phyloP scores from a whole-genome alignment of 1,140 invertebrate species.

The Frieseomelitta varia region DNA sequence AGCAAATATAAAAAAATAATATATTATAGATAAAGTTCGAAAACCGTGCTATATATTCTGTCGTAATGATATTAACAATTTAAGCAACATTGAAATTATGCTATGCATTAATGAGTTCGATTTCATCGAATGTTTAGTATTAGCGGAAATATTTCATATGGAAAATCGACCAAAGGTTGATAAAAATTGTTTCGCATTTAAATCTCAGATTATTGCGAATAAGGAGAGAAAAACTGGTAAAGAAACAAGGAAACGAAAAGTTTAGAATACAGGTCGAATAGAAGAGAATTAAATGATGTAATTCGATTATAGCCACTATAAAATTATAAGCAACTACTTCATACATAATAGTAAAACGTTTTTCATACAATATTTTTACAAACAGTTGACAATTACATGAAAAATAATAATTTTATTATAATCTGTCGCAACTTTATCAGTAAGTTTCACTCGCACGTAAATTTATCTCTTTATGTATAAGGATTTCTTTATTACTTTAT shows the following conservation, averaged over 20 bases:
- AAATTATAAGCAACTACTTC: not conserved
- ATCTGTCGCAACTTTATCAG: not conserved
- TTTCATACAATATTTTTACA: not conserved
- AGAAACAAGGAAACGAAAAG: not conserved
- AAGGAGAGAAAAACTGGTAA: not conserved
- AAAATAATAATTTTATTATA: not conserved
- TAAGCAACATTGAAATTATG: not conserved
- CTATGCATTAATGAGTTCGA: not conserved
- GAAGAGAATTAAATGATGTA: not conserved
- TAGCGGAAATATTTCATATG: not conserved
- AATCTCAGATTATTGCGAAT: not conserved
- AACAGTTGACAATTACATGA: not conserved
- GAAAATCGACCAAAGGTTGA: not conserved
- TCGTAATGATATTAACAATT: not conserved
- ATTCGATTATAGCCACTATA: not conserved
- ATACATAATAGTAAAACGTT: not conserved
- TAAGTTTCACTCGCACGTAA: not conserved
- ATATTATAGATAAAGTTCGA: not conserved
- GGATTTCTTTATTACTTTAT: not conserved
- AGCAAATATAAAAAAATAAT: not conserved
- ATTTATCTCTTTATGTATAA: not conserved
- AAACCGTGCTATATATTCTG: not conserved
- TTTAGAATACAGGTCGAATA: not conserved
- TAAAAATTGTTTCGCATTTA: not conserved
- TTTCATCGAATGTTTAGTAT: not conserved